Base-by-base conservation (phyloP, 2,888 invertebrate species). In the Melolontha melolontha region DNA sequence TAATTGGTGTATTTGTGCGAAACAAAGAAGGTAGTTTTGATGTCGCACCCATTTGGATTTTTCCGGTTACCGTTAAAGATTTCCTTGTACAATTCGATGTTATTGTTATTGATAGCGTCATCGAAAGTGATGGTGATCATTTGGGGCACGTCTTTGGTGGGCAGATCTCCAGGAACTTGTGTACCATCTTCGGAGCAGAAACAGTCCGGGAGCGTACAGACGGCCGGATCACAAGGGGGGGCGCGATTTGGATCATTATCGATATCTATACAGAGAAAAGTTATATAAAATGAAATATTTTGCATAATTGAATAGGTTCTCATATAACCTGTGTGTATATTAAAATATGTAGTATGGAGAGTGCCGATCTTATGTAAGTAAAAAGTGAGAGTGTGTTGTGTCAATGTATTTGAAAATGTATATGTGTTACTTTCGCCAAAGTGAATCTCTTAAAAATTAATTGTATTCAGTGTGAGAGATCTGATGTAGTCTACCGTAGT, bases 61-160 rank as follows among this genome's bases (percentile, higher is more conserved):
- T 93, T 94, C 72, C 96, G 90, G 77, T 93, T 92, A 69, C 91
- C 91, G 82, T 92, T 94, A 85, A 96, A 96, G 72, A 96, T 95
- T 79, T 95, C 95, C 82, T 94, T 94, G 88, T 96, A 96, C 59
- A 96, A 85, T 77, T 94, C 95, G 80, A 96, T 96, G 84, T 96
- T 96, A 85, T 96, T 95, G 84, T 95, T 95, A 84, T 96, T 96
- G 84, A 96, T 94, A 79, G 96, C 96, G 79, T 96, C 96, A 80
- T 96, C 96, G 81, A 96, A 96, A 59, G 96, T 96, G 80, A 96
- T 92, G 67, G 94, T 95, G 79, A 96, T 91, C 96, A 96, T 96
- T 86, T 96, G 95, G 5, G 96, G 96, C 0, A 96, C 94, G 78
- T 95, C 94, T 84, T 90, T 92, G 71, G 90, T 82, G 11, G 93